phyloP scores from a whole-genome alignment of 2,888 invertebrate species.

The Heliconius charithonia region DNA sequence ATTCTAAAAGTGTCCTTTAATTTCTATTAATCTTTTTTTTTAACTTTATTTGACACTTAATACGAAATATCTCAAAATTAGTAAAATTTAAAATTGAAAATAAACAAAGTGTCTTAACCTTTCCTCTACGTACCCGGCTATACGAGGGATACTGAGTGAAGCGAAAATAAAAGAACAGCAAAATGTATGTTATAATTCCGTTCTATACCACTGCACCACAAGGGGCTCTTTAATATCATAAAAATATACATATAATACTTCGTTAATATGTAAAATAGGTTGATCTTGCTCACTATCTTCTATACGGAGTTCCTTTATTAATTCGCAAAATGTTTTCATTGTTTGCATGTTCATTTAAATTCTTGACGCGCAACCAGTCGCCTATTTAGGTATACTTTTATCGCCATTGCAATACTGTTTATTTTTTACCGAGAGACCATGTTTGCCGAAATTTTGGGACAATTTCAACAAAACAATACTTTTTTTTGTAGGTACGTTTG shows the following conservation, averaged over 20 bases:
- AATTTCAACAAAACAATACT: too few relatives aligned
- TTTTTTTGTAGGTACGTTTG: neutral
- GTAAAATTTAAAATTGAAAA: too few relatives aligned
- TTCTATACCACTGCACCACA: too few relatives aligned
- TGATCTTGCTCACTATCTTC: slow-evolving; percentile 42
- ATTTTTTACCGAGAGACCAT: slow-evolving; percentile 46
- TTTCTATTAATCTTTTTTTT: too few relatives aligned
- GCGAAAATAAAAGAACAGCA: too few relatives aligned
- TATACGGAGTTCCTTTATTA: slow-evolving; percentile 54
- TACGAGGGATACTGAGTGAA: too few relatives aligned
- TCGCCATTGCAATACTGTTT: slow-evolving; percentile 65
- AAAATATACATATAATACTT: neutral
- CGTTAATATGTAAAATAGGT: slow-evolving; percentile 46
- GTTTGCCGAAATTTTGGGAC: slow-evolving; percentile 12
- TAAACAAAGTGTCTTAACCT: too few relatives aligned
- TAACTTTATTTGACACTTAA: too few relatives aligned
- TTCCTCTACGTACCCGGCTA: too few relatives aligned
- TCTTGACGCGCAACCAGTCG: slow-evolving; percentile 59
- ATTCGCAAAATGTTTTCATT: slow-evolving; percentile 57
- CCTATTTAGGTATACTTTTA: slow-evolving; percentile 72
- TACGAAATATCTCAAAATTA: too few relatives aligned
- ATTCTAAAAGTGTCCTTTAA: neutral
- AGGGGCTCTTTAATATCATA: too few relatives aligned
- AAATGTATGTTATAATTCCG: neutral
- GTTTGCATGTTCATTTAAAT: slow-evolving; percentile 60